Conservation (phyloP, 1,140 invertebrate species). For the Drosophila yakuba region DNA sequence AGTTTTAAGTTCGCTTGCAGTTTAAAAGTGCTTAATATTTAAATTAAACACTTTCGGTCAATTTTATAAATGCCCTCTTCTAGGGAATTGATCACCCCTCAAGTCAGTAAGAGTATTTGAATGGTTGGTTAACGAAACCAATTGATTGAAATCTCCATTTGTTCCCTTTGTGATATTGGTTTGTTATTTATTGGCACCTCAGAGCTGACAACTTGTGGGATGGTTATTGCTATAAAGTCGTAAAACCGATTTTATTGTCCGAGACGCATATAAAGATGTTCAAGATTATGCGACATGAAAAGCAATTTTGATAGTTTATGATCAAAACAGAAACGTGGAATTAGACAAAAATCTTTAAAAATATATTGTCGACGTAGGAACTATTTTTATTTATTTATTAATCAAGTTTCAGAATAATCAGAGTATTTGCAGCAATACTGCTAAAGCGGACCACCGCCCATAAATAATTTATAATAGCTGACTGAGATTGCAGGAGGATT, state of each 20-base stretch:
- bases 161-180: conserved; percentile 22
- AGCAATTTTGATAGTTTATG: conserved; percentile 57
- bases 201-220: conserved; percentile 58
- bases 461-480: conserved; percentile 41
- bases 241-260: conserved; percentile 68
- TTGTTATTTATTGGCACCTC: conserved; percentile 61
- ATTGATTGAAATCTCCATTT: conserved; percentile 15
- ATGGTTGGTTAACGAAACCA: too few species aligned
- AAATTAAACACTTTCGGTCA: too few species aligned
- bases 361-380: not conserved
- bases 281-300: conserved; percentile 50
- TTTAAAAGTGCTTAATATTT: too few species aligned
- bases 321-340: conserved; percentile 41
- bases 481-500: conserved; percentile 44
- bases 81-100: too few species aligned
- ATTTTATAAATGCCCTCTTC: too few species aligned
- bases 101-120: too few species aligned
- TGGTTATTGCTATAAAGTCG: conserved; percentile 52
- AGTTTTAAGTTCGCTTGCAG: too few species aligned
- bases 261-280: conserved; percentile 57
- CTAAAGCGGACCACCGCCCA: not conserved
- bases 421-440: not conserved
- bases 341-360: not conserved
- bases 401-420: not conserved
- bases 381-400: not conserved